Conservation (phyloP, 2,113 vertebrate species). For the Theristicus caerulescens region DNA sequence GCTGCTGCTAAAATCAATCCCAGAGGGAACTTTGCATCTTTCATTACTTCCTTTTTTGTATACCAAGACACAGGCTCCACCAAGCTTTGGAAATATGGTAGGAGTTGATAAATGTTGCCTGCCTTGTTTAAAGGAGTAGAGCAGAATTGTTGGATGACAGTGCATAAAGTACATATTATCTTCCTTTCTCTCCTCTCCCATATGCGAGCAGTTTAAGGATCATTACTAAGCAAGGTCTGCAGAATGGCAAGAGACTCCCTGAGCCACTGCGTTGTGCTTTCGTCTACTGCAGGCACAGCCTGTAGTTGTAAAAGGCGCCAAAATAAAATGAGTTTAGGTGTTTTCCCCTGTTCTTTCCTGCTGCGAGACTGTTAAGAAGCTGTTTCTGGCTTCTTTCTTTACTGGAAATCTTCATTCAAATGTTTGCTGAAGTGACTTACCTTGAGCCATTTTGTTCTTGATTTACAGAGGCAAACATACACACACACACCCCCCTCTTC, state of each 20-base stretch:
- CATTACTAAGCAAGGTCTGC: background rate
- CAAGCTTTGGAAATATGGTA: background rate
- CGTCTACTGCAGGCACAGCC: background rate
- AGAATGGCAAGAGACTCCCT: background rate
- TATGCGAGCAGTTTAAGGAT: background rate
- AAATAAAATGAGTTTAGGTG: background rate
- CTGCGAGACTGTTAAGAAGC: background rate
- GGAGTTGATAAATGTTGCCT: background rate
- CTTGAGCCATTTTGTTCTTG: background rate
- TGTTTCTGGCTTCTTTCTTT: background rate
- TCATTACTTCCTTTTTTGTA: background rate
- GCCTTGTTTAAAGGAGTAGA: background rate
- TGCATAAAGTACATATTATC: background rate
- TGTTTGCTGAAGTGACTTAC: background rate
- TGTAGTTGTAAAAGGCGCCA: background rate
- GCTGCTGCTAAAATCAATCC: background rate
- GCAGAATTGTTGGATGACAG: background rate
- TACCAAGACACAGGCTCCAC: background rate
- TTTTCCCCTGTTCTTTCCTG: background rate
- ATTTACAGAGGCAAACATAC: background rate
- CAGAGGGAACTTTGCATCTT: background rate
- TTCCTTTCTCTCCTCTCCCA: background rate
- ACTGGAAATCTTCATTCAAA: background rate
- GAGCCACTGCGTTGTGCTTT: background rate
- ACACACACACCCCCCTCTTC: background rate